Conservation (phyloP, 2,888 invertebrate species). For the Melanargia galathea region DNA sequence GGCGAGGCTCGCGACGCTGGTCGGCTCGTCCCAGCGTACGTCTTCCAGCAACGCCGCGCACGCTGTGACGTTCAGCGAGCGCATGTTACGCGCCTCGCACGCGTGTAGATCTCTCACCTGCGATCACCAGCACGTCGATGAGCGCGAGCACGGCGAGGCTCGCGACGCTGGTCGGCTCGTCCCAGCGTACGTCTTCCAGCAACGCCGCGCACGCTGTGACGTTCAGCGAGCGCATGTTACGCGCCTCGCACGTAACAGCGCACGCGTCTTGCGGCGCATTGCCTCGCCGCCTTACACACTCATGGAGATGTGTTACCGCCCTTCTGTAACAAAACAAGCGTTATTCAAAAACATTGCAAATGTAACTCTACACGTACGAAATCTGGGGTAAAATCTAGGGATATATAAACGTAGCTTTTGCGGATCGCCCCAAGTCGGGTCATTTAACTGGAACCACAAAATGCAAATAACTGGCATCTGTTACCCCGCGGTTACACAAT, state of each 20-base stretch:
- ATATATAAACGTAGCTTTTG: neutral
- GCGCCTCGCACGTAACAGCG: slow-evolving; percentile 58
- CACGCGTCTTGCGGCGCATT: slow-evolving; percentile 59
- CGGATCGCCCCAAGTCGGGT: neutral
- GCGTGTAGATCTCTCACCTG: too few species aligned
- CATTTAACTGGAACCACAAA: slow-evolving; percentile 2
- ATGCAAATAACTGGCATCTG: slow-evolving; percentile 7
- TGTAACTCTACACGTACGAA: too few species aligned
- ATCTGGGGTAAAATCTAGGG: neutral
- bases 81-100: neutral
- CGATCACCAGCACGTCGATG: slow-evolving; percentile 93
- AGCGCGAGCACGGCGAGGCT: slow-evolving; percentile 90
- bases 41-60: neutral
- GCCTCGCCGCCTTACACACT: slow-evolving; percentile 50
- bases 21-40: slow-evolving; percentile 10
- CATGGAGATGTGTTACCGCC: slow-evolving; percentile 19
- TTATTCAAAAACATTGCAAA: neutral
- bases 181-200: slow-evolving; percentile 91
- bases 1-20: slow-evolving; percentile 12
- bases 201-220: slow-evolving; percentile 91
- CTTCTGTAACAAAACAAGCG: slow-evolving; percentile 3
- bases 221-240: slow-evolving; percentile 89
- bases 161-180: slow-evolving; percentile 88
- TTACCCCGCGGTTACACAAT: neutral
- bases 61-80: slow-evolving; percentile 1